Evolutionary conservation across 2,888 invertebrate species (phyloP).

Genomic region (Lutraria lutraria): DNA sequence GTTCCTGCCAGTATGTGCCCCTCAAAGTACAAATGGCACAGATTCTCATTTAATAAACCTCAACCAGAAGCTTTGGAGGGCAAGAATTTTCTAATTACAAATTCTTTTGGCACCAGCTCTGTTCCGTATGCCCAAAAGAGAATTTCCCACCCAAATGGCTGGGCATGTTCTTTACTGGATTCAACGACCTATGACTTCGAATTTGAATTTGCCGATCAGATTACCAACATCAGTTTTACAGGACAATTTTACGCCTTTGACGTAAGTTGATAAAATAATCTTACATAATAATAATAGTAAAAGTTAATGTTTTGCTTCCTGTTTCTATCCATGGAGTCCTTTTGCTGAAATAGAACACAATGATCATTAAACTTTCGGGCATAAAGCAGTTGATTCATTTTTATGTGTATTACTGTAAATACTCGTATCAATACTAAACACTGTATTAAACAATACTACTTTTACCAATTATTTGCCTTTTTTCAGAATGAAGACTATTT

Average conservation of each 20-base stretch:
- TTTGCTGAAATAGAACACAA: too few species aligned
- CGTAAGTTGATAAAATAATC: slow-evolving; percentile 60
- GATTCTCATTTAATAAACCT: slow-evolving; percentile 82
- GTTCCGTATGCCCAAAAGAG: slow-evolving; percentile 76
- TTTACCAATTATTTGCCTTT: background rate
- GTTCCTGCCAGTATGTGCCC: slow-evolving; percentile 74
- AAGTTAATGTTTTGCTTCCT: too few species aligned
- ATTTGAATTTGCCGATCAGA: slow-evolving; percentile 79
- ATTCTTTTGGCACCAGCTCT: slow-evolving; percentile 74
- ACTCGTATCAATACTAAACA: too few species aligned
- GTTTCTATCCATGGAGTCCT: too few species aligned
- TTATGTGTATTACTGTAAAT: too few species aligned
- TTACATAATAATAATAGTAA: too few species aligned
- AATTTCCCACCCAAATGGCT: slow-evolving; percentile 82
- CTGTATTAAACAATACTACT: too few species aligned
- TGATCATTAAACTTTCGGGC: too few species aligned
- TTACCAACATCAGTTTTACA: slow-evolving; percentile 82
- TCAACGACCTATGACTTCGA: slow-evolving; percentile 72
- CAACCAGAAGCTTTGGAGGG: slow-evolving; percentile 74
- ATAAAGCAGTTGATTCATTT: too few species aligned
- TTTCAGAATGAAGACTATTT: slow-evolving; percentile 76
- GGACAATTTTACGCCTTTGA: slow-evolving; percentile 79
- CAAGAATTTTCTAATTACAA: slow-evolving; percentile 77
- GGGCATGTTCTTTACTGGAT: slow-evolving; percentile 78
- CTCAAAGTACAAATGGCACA: slow-evolving; percentile 74